These are phyloP conservation scores for Myopa testacea DNA, from an alignment of 2,888 invertebrate genomes.

Conservation along the genomic window DNA sequence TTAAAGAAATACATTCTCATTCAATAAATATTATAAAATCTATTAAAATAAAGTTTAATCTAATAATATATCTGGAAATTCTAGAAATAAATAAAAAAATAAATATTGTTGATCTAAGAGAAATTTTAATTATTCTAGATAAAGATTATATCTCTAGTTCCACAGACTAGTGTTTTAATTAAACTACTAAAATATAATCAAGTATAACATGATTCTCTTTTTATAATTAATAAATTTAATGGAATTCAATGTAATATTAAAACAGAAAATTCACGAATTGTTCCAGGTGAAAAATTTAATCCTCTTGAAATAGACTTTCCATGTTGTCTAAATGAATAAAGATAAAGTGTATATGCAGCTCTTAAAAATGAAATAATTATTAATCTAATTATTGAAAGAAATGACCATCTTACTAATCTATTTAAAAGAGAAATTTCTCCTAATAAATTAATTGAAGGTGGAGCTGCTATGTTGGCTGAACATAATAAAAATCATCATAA, in stretches of 20 bases:
- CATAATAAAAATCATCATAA: conserved; percentile 77
- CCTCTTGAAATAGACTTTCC: too few relatives aligned
- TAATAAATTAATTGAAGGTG: conserved; percentile 77
- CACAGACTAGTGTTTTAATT: conserved; percentile 79
- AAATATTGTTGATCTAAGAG: conserved; percentile 71
- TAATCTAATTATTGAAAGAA: conserved; percentile 72
- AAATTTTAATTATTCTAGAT: conserved; percentile 71
- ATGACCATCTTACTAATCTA: conserved; percentile 71
- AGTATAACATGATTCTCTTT: conserved; percentile 70
- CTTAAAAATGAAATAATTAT: conserved; percentile 75
- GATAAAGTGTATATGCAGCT: conserved; percentile 74
- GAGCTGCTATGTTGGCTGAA: conserved; percentile 75
- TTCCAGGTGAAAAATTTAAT: conserved; percentile 62
- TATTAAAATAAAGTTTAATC: conserved; percentile 70
- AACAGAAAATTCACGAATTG: conserved; percentile 73
- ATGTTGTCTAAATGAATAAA: conserved; percentile 70
- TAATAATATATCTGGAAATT: conserved; percentile 60
- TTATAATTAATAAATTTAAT: conserved; percentile 74
- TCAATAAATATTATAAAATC: conserved; percentile 71
- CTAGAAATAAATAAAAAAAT: conserved; percentile 69
- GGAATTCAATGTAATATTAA: conserved; percentile 75
- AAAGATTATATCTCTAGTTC: conserved; percentile 72
- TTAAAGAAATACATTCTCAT: conserved; percentile 71
- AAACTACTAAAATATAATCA: conserved; percentile 75
- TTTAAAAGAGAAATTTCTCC: conserved; percentile 76